Percentiles rank a stretch among this genome's conserved stretches.
Conservation (phyloP, 2,797 vertebrate genomes). For the Crenichthys baileyi region DNA sequence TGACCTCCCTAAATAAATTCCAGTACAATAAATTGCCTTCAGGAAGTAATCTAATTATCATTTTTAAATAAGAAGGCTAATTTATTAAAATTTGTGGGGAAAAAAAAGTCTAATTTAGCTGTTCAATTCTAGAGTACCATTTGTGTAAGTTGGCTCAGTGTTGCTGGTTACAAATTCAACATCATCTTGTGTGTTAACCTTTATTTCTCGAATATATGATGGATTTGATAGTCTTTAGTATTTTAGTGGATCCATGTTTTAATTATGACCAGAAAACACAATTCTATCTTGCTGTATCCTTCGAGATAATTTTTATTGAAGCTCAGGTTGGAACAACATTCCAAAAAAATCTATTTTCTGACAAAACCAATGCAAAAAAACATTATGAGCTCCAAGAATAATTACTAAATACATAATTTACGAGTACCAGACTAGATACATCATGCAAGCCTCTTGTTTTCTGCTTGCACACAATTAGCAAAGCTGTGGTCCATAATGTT, state of each 20-base stretch:
- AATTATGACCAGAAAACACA: neutral
- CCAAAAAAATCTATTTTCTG: neutral
- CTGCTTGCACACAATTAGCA: slow-evolving; percentile 5
- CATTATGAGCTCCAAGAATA: slow-evolving; percentile 5
- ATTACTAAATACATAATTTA: slow-evolving; percentile 48
- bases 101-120: neutral
- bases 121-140: neutral
- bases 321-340: neutral
- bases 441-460: slow-evolving; percentile 5
- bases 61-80: neutral
- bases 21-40: neutral
- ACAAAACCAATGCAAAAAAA: neutral
- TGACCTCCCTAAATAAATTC: neutral
- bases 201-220: neutral
- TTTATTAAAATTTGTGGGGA: no score
- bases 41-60: neutral
- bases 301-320: slow-evolving; percentile 3
- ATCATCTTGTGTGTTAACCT: neutral
- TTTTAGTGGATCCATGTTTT: neutral
- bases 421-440: slow-evolving; percentile 41
- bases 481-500: slow-evolving; percentile 28
- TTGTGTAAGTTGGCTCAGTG: neutral
- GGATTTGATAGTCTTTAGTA: neutral
- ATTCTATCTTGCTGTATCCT: neutral
- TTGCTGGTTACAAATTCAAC: neutral